Conservation (phyloP, 2,797 vertebrate species). For the Mus caroli region DNA sequence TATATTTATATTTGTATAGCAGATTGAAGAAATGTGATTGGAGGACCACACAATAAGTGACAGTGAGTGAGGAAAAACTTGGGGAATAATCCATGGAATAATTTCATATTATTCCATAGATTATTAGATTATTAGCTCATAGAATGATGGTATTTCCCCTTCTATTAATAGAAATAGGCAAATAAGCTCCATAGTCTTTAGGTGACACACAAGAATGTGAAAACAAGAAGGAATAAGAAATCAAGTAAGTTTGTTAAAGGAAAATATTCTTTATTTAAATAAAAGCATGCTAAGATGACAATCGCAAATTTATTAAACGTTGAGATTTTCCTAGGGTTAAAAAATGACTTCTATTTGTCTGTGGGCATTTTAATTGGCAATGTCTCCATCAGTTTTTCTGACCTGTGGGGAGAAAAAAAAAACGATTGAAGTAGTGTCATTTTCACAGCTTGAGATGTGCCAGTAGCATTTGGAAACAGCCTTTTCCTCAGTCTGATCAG, state of each 20-base stretch:
- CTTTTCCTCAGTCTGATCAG: constrained; percentile 43
- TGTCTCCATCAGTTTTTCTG: constrained; percentile 67
- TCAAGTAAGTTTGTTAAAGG: constrained; percentile 1
- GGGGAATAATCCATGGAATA: constrained; percentile 21
- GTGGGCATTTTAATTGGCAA: constrained; percentile 42
- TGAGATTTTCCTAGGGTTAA: constrained; percentile 64
- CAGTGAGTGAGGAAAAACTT: constrained; percentile 10
- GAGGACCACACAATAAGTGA: background rate
- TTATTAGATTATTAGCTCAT: no score
- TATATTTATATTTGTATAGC: background rate
- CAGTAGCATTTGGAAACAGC: constrained; percentile 44
- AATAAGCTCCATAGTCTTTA: background rate
- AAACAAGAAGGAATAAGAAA: constrained; percentile 45
- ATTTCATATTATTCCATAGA: no score
- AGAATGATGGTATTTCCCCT: background rate
- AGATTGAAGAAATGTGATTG: constrained; percentile 31
- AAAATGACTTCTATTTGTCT: constrained; percentile 24
- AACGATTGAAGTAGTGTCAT: background rate
- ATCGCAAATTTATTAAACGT: constrained; percentile 62
- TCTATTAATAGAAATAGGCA: constrained; percentile 34
- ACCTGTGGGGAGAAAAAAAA: constrained; percentile 67
- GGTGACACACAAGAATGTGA: constrained; percentile 38
- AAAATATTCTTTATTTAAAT: constrained; percentile 76
- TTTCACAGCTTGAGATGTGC: constrained; percentile 41
- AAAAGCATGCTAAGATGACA: constrained; percentile 69